Conservation (phyloP, 2,888 invertebrate genomes). For the Microchrysa polita region DNA sequence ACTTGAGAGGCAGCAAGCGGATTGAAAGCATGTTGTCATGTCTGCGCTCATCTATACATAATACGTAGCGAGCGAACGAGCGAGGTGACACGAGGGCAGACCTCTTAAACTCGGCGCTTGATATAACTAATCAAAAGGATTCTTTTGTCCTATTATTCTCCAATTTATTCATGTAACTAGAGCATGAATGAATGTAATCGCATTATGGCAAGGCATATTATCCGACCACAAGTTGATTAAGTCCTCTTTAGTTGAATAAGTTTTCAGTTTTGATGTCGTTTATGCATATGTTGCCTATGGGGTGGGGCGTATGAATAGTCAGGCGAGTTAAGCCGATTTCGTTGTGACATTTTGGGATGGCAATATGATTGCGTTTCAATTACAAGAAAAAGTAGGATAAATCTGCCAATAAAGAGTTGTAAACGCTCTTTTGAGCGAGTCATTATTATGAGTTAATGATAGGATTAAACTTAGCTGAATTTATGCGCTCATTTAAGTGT, state of each 20-base stretch:
- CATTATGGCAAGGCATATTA: conserved; percentile 31
- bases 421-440: too few relatives aligned
- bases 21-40: not conserved
- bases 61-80: too few relatives aligned
- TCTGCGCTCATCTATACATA: too few relatives aligned
- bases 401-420: too few relatives aligned
- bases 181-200: conserved; percentile 34
- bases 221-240: conserved; percentile 38
- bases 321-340: not conserved
- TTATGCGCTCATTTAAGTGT: too few relatives aligned
- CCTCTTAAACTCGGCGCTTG: not conserved
- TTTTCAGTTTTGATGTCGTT: not conserved
- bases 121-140: conserved; percentile 29
- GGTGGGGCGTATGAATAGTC: not conserved
- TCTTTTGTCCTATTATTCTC: conserved; percentile 25
- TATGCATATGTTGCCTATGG: not conserved
- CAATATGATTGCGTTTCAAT: too few relatives aligned
- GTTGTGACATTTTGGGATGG: not conserved
- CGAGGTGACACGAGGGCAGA: too few relatives aligned
- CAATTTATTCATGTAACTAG: conserved; percentile 24
- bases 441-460: too few relatives aligned
- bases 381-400: too few relatives aligned
- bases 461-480: too few relatives aligned
- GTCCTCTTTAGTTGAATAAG: conserved; percentile 21
- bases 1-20: not conserved